Percentiles rank a stretch among this genome's conserved stretches.
phyloP scores from a whole-genome alignment of 2,113 vertebrate genomes.

The Leptobrachium leishanense region DNA sequence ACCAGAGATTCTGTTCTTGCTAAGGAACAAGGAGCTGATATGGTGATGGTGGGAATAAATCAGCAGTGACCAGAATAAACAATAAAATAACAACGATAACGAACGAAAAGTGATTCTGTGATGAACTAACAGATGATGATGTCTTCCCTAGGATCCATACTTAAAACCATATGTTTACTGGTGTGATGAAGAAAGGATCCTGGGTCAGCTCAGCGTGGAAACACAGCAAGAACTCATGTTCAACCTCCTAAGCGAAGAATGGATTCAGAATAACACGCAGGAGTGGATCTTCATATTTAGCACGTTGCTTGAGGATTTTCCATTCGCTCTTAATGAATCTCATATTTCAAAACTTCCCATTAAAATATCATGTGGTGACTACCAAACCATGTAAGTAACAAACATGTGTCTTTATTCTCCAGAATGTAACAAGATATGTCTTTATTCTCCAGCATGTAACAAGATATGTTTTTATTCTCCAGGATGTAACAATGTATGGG shows the following conservation, averaged over 20 bases:
- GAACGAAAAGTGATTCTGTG: too few species aligned
- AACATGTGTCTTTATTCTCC: background rate
- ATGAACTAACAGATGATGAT: background rate
- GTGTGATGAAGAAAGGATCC: conserved; percentile 16
- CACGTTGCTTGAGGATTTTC: conserved; percentile 7
- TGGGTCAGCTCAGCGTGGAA: conserved; percentile 23
- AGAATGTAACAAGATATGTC: background rate
- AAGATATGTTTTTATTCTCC: too few species aligned
- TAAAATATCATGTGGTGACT: conserved; percentile 27
- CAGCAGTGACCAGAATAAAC: too few species aligned
- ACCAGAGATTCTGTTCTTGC: too few species aligned
- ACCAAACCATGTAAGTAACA: conserved; percentile 31
- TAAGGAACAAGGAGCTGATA: too few species aligned
- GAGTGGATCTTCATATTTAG: conserved; percentile 16
- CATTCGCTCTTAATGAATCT: conserved; percentile 2
- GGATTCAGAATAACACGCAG: background rate
- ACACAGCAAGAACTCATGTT: conserved; percentile 15
- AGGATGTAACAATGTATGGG: too few species aligned
- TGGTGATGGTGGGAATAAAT: too few species aligned
- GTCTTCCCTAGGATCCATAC: background rate
- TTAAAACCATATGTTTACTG: background rate
- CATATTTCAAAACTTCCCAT: conserved; percentile 2
- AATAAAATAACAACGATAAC: too few species aligned
- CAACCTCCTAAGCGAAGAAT: background rate
- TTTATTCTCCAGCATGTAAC: background rate